These are phyloP conservation scores for Drosophila auraria DNA, from an alignment of 1,140 invertebrate species.

Conservation along the genomic window DNA sequence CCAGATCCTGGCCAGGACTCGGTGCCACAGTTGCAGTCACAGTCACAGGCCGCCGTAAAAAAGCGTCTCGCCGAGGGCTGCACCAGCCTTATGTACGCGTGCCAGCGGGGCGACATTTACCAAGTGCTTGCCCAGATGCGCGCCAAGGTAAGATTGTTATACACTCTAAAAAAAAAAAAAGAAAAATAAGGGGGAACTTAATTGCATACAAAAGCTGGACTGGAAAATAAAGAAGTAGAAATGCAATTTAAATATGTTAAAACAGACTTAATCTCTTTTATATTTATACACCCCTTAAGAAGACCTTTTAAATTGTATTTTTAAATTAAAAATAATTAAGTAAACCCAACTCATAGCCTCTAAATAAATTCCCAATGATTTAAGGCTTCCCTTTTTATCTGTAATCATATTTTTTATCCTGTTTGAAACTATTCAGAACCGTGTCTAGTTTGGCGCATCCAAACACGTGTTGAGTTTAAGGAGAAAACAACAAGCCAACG, in stretches of 20 bases:
- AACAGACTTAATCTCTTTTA: too few species aligned
- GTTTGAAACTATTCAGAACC: neutral
- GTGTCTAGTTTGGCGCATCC: too few species aligned
- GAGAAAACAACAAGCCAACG: conserved; percentile 10
- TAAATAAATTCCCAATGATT: too few species aligned
- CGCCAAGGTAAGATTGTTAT: conserved; percentile 79
- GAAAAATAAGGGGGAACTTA: neutral
- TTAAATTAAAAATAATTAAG: neutral
- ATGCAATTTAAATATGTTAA: neutral
- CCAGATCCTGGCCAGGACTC: conserved; percentile 16
- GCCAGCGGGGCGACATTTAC: conserved; percentile 90
- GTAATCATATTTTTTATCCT: neutral
- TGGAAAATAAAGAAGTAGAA: neutral
- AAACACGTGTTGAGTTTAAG: conserved; percentile 43
- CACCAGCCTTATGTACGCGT: conserved; percentile 95
- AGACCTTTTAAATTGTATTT: neutral
- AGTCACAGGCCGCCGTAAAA: conserved; percentile 44
- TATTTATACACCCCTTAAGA: neutral
- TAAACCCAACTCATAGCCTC: too few species aligned
- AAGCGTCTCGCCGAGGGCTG: conserved; percentile 86
- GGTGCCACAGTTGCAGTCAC: conserved; percentile 17
- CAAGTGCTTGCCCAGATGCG: conserved; percentile 86
- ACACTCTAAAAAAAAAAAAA: conserved; percentile 7
- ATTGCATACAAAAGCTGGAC: too few species aligned
- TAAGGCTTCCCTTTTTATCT: neutral